Evolutionary conservation across 2,113 vertebrate species (phyloP).

Genomic region (Hirundichthys speculiger): DNA sequence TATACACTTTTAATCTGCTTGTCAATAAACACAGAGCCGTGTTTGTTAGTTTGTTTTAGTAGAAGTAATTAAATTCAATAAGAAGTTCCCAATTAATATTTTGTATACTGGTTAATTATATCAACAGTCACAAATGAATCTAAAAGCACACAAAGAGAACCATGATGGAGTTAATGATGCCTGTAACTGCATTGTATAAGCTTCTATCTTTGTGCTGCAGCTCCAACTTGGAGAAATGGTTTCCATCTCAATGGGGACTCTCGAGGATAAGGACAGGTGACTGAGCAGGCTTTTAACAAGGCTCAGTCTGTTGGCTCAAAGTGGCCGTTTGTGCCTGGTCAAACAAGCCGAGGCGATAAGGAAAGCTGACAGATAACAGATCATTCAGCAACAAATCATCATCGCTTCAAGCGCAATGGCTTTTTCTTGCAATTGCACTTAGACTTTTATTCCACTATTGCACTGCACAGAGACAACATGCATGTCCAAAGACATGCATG

Average conservation of each 20-base stretch:
- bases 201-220: conserved; percentile 41
- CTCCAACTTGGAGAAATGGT: conserved; percentile 28
- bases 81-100: too few relatives aligned
- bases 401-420: conserved; percentile 28
- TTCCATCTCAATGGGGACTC: conserved; percentile 49
- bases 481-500: too few relatives aligned
- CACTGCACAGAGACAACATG: background rate
- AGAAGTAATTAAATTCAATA: too few relatives aligned
- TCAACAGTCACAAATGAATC: background rate
- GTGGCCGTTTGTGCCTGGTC: conserved; percentile 44
- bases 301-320: conserved; percentile 50
- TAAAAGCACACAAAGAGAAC: background rate
- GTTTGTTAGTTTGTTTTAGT: too few relatives aligned
- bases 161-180: conserved; percentile 33
- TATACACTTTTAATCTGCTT: too few relatives aligned
- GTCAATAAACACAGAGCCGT: too few relatives aligned
- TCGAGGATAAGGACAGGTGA: conserved; percentile 56
- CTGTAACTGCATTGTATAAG: conserved; percentile 9
- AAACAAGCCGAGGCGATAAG: conserved; percentile 63
- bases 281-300: conserved; percentile 46
- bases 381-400: conserved; percentile 32
- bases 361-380: conserved; percentile 47
- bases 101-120: background rate
- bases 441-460: conserved; percentile 1
- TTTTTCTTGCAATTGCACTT: conserved; percentile 1